Base-by-base conservation (phyloP, 2,113 vertebrate species). In the Pygathrix nemaeus region DNA sequence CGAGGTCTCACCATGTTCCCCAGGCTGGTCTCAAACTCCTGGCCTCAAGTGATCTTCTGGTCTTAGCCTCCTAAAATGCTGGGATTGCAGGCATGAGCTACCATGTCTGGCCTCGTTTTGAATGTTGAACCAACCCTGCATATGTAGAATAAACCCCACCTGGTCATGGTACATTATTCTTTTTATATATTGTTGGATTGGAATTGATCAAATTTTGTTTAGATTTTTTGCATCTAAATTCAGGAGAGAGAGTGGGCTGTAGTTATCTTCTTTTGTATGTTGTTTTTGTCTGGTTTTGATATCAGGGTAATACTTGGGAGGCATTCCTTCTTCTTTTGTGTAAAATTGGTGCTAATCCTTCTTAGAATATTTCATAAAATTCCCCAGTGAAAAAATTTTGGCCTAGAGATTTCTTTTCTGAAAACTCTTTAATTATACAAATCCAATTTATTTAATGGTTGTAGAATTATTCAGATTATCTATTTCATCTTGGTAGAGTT, bases 401-500 rank as follows among this genome's bases (percentile, higher is more conserved):
- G 17, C 27, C 68, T 92, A 75, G 25, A 87, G 38, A 72, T 83
- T 88, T 93, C 64, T 90, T 80, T 88, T 84, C 40, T n/a, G 68
- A 20, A 40, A 93, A 25, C 11, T 72, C 27, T 83, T 94, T 87
- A 78, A 72, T 83, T 87, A 78, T 45, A 20, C 45, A 76, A 72
- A 84, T 84, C 35, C 20, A 52, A 73, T 96, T 72, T 91, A 21
- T 66, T 93, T 83, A 88, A 87, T 93, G 81, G 35, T 87, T 83
- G 25, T 21, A 76, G 70, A 68, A 79, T 80, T 90, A 85, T 89
- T 94, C 40, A 73, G 38, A 83, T 94, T 40, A 87, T 72, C 52
- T 96, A 35, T 93, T 96, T 96, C 55, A 90, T 93, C 76, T 80
- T 75, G 81, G 52, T 70, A 75, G 66, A 68, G 38, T 88, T 94